phyloP scores from a whole-genome alignment of 2,888 invertebrate species.

The Eupithecia pulchellata region DNA sequence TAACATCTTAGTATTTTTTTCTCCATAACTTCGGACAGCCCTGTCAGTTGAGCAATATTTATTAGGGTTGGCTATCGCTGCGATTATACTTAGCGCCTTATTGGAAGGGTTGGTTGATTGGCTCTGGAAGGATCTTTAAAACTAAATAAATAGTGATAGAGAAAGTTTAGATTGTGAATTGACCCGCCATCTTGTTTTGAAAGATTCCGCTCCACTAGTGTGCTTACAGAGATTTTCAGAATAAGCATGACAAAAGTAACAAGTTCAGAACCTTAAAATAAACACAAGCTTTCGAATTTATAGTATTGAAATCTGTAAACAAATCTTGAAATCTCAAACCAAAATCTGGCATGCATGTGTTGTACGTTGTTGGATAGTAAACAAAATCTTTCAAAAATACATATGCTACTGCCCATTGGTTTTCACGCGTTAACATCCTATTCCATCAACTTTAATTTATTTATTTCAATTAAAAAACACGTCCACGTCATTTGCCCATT shows the following conservation, averaged over 20 bases:
- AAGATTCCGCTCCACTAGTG: not conserved
- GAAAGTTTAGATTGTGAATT: not conserved
- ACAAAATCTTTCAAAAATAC: no score
- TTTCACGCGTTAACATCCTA: no score
- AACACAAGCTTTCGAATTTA: not conserved
- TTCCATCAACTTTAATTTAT: no score
- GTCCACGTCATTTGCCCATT: no score
- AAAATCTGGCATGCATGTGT: no score
- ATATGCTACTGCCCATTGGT: no score
- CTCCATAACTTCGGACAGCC: not conserved
- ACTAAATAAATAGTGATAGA: not conserved
- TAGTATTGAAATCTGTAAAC: no score
- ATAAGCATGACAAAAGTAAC: not conserved
- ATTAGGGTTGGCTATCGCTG: slow-evolving; percentile 34
- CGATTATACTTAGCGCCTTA: slow-evolving; percentile 29
- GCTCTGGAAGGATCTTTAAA: not conserved
- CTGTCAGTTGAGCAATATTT: slow-evolving; percentile 31
- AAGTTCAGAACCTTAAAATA: not conserved
- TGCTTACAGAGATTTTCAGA: not conserved
- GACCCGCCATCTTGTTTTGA: not conserved
- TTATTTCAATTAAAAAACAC: no score
- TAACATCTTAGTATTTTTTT: not conserved
- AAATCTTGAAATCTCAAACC: no score
- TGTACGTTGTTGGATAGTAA: no score
- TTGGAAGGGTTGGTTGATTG: not conserved